Evolutionary conservation across 2,888 invertebrate species (phyloP).

Genomic region (Nomada fabriciana): DNA sequence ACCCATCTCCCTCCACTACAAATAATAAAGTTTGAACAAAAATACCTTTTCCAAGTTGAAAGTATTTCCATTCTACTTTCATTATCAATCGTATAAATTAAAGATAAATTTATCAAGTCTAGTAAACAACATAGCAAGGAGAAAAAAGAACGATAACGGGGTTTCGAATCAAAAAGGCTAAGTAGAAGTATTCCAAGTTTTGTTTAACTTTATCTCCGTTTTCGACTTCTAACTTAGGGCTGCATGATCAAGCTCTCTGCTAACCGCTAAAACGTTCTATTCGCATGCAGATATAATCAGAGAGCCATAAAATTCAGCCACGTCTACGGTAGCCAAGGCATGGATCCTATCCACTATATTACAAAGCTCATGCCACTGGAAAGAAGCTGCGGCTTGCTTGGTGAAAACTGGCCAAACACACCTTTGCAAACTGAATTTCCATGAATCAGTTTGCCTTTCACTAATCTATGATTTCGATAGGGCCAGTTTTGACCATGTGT

Average conservation of each 20-base stretch:
- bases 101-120: too few species aligned
- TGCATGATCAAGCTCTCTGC: slow-evolving; percentile 44
- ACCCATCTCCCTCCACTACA: too few species aligned
- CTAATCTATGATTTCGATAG: neutral
- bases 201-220: neutral
- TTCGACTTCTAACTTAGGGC: slow-evolving; percentile 5
- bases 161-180: neutral
- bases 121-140: neutral
- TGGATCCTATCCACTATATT: slow-evolving; percentile 34
- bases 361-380: slow-evolving; percentile 63
- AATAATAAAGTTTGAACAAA: too few species aligned
- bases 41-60: too few species aligned
- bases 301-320: slow-evolving; percentile 66
- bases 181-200: neutral
- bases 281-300: slow-evolving; percentile 62
- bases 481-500: slow-evolving; percentile 42
- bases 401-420: slow-evolving; percentile 54
- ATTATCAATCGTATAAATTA: too few species aligned
- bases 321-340: slow-evolving; percentile 57
- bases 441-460: neutral
- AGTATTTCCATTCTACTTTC: too few species aligned
- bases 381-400: slow-evolving; percentile 53
- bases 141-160: neutral
- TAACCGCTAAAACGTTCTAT: slow-evolving; percentile 49
- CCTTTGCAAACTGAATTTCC: neutral